phyloP scores from a whole-genome alignment of 2,113 vertebrate genomes.

The Notarius lentiginosus region DNA sequence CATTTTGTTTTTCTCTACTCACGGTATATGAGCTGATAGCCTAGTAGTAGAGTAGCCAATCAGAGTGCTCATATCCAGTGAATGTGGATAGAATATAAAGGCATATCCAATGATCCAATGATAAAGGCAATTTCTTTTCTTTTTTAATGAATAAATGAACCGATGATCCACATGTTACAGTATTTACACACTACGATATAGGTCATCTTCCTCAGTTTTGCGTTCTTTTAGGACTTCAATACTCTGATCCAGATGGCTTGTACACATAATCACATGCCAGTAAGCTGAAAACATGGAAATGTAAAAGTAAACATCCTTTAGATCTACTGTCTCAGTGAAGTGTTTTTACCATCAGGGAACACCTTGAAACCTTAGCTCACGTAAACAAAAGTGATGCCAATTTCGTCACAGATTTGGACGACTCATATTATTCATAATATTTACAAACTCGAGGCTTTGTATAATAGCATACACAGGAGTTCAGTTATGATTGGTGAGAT shows the following conservation, averaged over 20 bases:
- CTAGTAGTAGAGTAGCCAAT: no score
- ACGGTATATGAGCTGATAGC: no score
- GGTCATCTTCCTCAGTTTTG: not conserved
- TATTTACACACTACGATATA: not conserved
- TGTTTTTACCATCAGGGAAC: slow-evolving; percentile 19
- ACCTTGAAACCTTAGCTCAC: slow-evolving; percentile 15
- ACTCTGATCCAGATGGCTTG: not conserved
- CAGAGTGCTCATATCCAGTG: no score
- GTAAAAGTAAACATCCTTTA: slow-evolving; percentile 35
- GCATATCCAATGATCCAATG: not conserved
- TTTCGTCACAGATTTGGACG: not conserved
- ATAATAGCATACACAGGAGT: not conserved
- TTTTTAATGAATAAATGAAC: not conserved
- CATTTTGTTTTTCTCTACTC: no score
- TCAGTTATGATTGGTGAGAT: not conserved
- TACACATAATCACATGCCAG: not conserved
- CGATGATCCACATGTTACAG: not conserved
- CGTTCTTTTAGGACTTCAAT: not conserved
- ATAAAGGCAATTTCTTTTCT: not conserved
- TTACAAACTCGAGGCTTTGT: not conserved
- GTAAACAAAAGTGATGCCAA: not conserved
- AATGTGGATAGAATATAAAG: not conserved
- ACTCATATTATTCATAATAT: not conserved
- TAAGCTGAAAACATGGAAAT: slow-evolving; percentile 27
- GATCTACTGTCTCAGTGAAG: slow-evolving; percentile 18